Conservation (phyloP, 2,888 invertebrate species). For the Parnassius glacialis region DNA sequence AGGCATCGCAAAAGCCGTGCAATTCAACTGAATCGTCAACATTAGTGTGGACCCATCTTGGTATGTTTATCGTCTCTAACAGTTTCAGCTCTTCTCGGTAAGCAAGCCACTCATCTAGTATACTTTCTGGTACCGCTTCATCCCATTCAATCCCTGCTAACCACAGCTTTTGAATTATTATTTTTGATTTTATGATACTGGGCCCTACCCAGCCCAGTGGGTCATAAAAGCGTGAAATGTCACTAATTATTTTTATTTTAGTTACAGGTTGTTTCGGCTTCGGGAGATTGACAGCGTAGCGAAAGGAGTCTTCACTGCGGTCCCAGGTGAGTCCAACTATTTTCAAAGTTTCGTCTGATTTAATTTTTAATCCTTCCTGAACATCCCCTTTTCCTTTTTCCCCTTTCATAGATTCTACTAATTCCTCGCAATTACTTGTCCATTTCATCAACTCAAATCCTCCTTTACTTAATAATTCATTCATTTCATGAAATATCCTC, state of each 20-base stretch:
- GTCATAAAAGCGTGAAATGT: conserved; percentile 28
- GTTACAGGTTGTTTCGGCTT: no score
- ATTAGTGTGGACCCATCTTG: background rate
- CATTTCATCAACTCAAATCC: no score
- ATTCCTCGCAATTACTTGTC: no score
- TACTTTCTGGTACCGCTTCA: conserved; percentile 24
- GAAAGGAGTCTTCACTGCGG: no score
- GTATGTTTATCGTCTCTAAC: background rate
- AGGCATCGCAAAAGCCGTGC: conserved; percentile 35
- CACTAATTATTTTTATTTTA: conserved; percentile 26
- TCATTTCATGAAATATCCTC: no score
- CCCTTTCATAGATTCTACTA: no score
- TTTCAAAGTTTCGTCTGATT: no score
- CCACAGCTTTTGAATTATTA: conserved; percentile 31
- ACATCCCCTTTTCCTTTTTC: no score
- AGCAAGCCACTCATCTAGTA: conserved; percentile 20
- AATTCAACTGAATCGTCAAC: conserved; percentile 23
- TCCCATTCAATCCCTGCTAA: conserved; percentile 21
- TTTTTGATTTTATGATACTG: conserved; percentile 27
- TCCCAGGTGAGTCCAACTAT: no score
- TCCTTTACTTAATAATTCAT: no score
- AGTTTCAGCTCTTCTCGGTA: background rate
- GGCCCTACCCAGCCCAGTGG: conserved; percentile 31
- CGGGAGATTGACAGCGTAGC: no score
- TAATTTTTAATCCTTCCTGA: no score